These are phyloP conservation scores for Mizuhopecten yessoensis DNA, from an alignment of 1,140 invertebrate genomes.

Conservation along the genomic window DNA sequence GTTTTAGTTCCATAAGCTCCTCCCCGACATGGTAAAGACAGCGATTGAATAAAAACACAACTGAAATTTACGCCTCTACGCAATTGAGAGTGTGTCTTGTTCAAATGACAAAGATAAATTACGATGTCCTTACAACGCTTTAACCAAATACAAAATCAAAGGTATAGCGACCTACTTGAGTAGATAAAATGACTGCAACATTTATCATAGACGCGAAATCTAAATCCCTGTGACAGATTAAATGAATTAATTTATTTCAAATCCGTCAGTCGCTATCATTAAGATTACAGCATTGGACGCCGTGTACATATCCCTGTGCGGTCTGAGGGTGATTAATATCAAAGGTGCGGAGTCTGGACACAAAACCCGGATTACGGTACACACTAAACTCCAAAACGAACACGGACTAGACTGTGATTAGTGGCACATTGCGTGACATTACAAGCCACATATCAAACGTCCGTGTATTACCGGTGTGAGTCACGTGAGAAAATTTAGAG, in stretches of 20 bases:
- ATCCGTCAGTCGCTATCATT: constrained; percentile 18
- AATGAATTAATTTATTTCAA: constrained; percentile 40
- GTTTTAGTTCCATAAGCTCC: neutral
- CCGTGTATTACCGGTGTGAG: constrained; percentile 1
- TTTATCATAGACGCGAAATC: neutral
- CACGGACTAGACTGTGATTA: neutral
- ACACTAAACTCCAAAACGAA: constrained; percentile 23
- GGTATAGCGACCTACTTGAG: constrained; percentile 14
- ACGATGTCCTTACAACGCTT: neutral
- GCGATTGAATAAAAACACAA: neutral
- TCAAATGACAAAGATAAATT: constrained; percentile 20
- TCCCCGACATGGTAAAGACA: neutral
- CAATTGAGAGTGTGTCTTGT: constrained; percentile 26
- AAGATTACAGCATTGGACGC: neutral
- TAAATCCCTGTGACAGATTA: constrained; percentile 34
- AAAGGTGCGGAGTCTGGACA: constrained; percentile 36
- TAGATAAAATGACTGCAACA: constrained; percentile 35
- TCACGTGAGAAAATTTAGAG: constrained; percentile 19
- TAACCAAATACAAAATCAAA: constrained; percentile 34
- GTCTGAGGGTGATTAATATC: constrained; percentile 33
- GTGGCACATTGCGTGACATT: constrained; percentile 11
- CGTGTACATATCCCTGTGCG: constrained; percentile 22
- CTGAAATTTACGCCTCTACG: neutral
- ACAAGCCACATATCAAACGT: constrained; percentile 22
- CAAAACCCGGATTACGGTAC: constrained; percentile 36